Base-by-base conservation (phyloP, 2,888 invertebrate genomes). In the Torymus auratus region DNA sequence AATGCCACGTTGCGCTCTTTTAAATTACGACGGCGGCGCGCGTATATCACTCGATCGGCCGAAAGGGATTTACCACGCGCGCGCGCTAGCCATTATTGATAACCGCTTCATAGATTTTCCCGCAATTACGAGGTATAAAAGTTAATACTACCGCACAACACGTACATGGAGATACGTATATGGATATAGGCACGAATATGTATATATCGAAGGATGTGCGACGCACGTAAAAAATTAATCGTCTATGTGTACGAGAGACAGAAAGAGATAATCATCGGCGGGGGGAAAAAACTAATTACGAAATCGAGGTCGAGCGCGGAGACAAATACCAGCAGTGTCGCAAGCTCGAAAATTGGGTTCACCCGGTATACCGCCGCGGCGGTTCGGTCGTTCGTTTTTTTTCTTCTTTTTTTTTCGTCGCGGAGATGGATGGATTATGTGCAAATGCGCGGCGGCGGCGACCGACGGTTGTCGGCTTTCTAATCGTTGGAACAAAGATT, bases 1-100 rank as follows among this genome's bases (percentile, higher is more conserved):
- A 72, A 73, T 78, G 67, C 72, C 60, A 72, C 67, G 72, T 78
- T 78, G 71, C 58, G 78, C 53, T 78, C 67, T 23, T 78, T 78
- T 67, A 78, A 78, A 72, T 78, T 78, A 78, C 52, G 58, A 65
- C 56, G 60, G 72, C 61, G 61, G 75, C 28, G 14, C 61, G 64
- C 71, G 65, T 78, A 78, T 78, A 72, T 61, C 78, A 73, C 68
- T 78, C 72, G 68, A 78, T 72, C 68, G 68, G n/a, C 58, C 58
- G 56, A 23, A 58, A 71, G 64, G 68, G 67, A 78, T 78, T 78
- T 72, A 28, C 72, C 50, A 13, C n/a, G 60, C 60, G 20, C 2
- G 12, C 17, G 11, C 7, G 4, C 17, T 65, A 13, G 52, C 12
- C 15, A 28, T 73, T 78, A 72, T 78, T 78, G 55, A 73, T 78